Evolutionary conservation across 2,113 vertebrate species (phyloP).

Genomic region (Chrysochloris asiatica): DNA sequence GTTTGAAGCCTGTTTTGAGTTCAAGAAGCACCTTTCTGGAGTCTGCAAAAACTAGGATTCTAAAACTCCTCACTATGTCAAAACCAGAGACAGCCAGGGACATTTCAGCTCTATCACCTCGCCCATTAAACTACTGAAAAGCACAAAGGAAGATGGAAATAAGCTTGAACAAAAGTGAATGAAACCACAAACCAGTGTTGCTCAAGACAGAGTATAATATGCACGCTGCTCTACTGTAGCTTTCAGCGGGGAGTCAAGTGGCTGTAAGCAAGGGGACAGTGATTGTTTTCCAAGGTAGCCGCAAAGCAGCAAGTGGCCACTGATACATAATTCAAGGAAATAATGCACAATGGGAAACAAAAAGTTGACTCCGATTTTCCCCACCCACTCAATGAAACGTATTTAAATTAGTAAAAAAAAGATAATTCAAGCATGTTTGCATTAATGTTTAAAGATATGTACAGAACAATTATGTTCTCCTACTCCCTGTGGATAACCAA

Average conservation of each 20-base stretch:
- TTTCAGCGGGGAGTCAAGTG: conserved; percentile 32
- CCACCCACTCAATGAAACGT: neutral
- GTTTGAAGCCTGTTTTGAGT: neutral
- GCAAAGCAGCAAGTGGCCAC: neutral
- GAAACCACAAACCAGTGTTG: conserved; percentile 42
- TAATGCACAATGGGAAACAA: neutral
- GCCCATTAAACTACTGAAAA: neutral
- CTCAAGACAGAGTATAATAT: conserved; percentile 42
- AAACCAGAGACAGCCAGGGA: neutral
- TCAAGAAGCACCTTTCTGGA: conserved; percentile 13
- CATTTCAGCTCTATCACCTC: neutral
- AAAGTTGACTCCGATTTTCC: neutral
- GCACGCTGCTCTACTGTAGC: neutral
- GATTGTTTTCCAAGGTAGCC: conserved; percentile 49
- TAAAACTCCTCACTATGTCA: conserved; percentile 24
- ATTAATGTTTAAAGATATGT: neutral
- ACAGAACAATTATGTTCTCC: neutral
- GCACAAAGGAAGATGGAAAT: conserved; percentile 30
- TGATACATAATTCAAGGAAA: conserved; percentile 28
- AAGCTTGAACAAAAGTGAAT: conserved; percentile 42
- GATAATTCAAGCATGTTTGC: neutral
- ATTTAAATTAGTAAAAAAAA: neutral
- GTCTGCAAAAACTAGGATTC: neutral
- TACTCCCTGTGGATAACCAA: neutral
- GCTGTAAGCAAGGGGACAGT: conserved; percentile 38